Base-by-base conservation (phyloP, 2,797 vertebrate species). In the Trachops cirrhosus region DNA sequence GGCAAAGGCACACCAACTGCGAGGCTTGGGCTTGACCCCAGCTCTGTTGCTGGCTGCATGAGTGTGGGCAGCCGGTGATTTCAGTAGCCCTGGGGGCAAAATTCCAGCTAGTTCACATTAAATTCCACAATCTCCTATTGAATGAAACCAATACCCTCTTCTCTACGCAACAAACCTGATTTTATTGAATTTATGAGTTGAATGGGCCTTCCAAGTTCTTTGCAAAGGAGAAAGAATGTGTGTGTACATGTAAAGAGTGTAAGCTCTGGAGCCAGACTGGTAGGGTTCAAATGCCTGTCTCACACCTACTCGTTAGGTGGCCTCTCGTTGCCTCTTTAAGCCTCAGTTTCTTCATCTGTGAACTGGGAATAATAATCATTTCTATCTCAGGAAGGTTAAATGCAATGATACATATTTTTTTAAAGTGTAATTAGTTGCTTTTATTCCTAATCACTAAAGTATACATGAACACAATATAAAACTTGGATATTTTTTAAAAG, bases 301-400 rank as follows among this genome's bases (percentile, higher is more conserved):
- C 24, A 67, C 16, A 52, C 50, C 9, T n/a, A 67, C 70, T 44
- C 44, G 54, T 22, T 52, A 80, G 21, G 78, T 41, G 22, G 5
- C n/a, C 50, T 34, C 21, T 64, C 44, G 21, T 14, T 59, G 19
- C 46, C 48, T 95, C 39, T 79, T 15, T 93, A 84, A 77, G 74
- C 37, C 57, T 86, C 19, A 68, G 67, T 93, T 89, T 95, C 82
- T 79, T 91, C 44, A 67, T 75, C 79, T 92, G 44, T 59, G 77
- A 89, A 77, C 14, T 48, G n/a, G 9, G n/a, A 50, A 34, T 73
- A 67, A 62, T 39, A 89, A 48, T 86, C 24, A 86, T 91, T 86
- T 89, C 57, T 75, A n/a, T 68, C 79, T 74, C 73, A 75, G 19
- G 37, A 92, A 44, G 57, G 70, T 80, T 75, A 77, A 86, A 64